A percentile compares a stretch with the other conserved stretches of the same genome.
These are phyloP conservation scores for Eupleurogrammus muticus DNA, from an alignment of 2,797 vertebrate genomes.

Conservation along the genomic window DNA sequence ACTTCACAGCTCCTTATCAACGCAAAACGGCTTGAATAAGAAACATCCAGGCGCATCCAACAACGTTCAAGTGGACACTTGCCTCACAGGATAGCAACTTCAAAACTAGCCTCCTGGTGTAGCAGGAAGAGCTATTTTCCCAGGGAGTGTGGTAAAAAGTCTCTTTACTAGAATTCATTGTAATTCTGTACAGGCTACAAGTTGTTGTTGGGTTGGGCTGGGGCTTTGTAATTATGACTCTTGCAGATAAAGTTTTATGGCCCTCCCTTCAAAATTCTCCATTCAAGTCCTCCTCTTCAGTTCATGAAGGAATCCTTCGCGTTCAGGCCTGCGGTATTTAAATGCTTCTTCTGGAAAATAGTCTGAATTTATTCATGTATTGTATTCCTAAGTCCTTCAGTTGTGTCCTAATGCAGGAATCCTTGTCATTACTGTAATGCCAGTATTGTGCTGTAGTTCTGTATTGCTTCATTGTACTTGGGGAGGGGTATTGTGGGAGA, in stretches of 20 bases:
- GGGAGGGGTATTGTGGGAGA: slow-evolving; percentile 72
- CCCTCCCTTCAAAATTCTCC: slow-evolving; percentile 69
- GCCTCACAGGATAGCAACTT: slow-evolving; percentile 74
- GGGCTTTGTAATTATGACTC: slow-evolving; percentile 83
- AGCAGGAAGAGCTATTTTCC: slow-evolving; percentile 67
- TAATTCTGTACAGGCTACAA: slow-evolving; percentile 65
- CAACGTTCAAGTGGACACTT: slow-evolving; percentile 74
- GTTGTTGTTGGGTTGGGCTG: slow-evolving; percentile 76
- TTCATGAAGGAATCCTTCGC: slow-evolving; percentile 75
- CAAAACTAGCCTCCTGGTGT: slow-evolving; percentile 73
- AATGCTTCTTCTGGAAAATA: slow-evolving; percentile 71
- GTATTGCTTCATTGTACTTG: slow-evolving; percentile 57
- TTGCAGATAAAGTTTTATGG: slow-evolving; percentile 83
- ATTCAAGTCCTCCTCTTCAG: slow-evolving; percentile 64
- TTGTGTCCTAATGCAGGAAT: slow-evolving; percentile 43
- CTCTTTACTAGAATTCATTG: slow-evolving; percentile 72
- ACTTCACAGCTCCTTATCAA: slow-evolving; percentile 82
- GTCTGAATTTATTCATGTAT: slow-evolving; percentile 36
- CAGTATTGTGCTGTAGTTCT: slow-evolving; percentile 58
- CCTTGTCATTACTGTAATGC: slow-evolving; percentile 41
- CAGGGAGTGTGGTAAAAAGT: slow-evolving; percentile 76
- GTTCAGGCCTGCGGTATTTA: slow-evolving; percentile 79
- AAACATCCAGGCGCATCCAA: slow-evolving; percentile 63
- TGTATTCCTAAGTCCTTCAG: slow-evolving; percentile 50
- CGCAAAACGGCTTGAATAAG: slow-evolving; percentile 73